Conservation (phyloP, 1,140 invertebrate species). For the Achroia grisella region DNA sequence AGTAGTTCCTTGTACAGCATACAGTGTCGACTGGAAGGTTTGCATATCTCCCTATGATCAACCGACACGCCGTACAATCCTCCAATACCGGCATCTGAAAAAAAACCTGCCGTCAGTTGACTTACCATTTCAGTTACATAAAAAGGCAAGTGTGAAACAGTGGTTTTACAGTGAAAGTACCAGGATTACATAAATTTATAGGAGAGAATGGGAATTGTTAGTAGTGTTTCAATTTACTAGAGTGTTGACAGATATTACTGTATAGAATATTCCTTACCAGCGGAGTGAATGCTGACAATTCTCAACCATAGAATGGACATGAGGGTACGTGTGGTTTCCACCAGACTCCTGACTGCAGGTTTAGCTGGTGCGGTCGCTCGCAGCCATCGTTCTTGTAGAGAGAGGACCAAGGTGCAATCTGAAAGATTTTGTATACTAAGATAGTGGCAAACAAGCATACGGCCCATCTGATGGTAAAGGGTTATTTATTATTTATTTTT, state of each 20-base stretch:
- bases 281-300: constrained; percentile 80
- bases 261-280: constrained; percentile 64
- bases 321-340: constrained; percentile 79
- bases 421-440: not conserved
- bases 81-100: constrained; percentile 79
- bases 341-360: constrained; percentile 77
- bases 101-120: not conserved
- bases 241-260: too few species aligned
- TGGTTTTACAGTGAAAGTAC: too few species aligned
- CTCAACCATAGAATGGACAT: constrained; percentile 80
- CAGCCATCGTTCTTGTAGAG: constrained; percentile 71
- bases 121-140: too few species aligned
- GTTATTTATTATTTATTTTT: too few species aligned
- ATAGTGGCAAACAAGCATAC: too few species aligned
- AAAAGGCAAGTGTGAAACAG: too few species aligned
- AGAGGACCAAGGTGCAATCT: constrained; percentile 78
- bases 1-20: constrained; percentile 79
- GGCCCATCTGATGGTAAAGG: too few species aligned
- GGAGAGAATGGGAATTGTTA: too few species aligned
- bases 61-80: constrained; percentile 78
- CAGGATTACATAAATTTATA: too few species aligned
- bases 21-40: constrained; percentile 78
- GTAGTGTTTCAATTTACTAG: too few species aligned
- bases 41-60: constrained; percentile 83
- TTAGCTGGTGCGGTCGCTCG: constrained; percentile 7